Evolutionary conservation across 2,113 vertebrate species (phyloP).

Genomic region (Anthoscopus minutus): DNA sequence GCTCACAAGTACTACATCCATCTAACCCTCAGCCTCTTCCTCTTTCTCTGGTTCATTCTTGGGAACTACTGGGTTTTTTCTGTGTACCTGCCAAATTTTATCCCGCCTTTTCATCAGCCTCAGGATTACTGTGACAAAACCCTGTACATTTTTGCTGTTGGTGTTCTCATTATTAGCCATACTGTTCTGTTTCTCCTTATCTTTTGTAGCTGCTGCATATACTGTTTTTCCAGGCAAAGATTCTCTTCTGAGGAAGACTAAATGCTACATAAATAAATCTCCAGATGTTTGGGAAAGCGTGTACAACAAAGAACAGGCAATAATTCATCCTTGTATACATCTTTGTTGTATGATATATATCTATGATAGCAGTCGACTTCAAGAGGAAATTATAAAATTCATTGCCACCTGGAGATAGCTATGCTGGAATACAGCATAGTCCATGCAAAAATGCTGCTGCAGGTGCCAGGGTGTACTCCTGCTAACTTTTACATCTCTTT

Average conservation of each 20-base stretch:
- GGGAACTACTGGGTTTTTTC: constrained; percentile 74
- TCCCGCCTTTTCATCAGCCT: constrained; percentile 69
- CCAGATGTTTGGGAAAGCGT: background rate
- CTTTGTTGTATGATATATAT: background rate
- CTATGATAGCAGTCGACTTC: background rate
- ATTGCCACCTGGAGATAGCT: background rate
- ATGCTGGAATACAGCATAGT: background rate
- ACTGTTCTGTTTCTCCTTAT: constrained; percentile 49
- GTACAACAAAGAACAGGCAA: constrained; percentile 19
- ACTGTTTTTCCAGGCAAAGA: constrained; percentile 43
- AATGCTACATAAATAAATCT: background rate
- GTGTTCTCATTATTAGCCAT: constrained; percentile 63
- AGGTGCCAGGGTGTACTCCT: background rate
- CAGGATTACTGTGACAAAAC: constrained; percentile 71
- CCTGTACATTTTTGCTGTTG: constrained; percentile 62
- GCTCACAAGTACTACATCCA: constrained; percentile 65
- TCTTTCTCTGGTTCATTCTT: constrained; percentile 72
- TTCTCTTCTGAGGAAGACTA: constrained; percentile 50
- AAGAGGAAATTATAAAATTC: background rate
- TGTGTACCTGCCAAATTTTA: constrained; percentile 65
- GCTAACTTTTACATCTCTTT: background rate
- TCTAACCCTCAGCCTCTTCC: constrained; percentile 67
- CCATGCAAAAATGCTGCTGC: constrained; percentile 4
- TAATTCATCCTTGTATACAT: background rate
- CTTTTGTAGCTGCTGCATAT: constrained; percentile 55